Conservation (phyloP, 2,797 vertebrate species). For the Lateolabrax maculatus region DNA sequence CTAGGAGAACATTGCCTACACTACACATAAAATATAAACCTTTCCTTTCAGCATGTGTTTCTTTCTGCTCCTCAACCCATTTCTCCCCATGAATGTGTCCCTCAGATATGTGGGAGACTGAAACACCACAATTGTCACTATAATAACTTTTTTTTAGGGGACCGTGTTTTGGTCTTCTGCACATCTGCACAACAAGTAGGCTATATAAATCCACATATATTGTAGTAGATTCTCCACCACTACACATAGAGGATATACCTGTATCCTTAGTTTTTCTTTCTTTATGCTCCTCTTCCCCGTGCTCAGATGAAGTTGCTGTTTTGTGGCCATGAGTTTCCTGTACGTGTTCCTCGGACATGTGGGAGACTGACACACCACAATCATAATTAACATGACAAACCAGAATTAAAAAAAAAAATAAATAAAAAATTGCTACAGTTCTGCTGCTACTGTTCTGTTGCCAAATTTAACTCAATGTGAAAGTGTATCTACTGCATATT, state of each 20-base stretch:
- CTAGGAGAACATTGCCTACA: neutral
- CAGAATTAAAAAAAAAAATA: too few relatives aligned
- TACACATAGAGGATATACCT: slow-evolving; percentile 43
- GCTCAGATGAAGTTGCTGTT: slow-evolving; percentile 25
- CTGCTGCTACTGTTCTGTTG: too few relatives aligned
- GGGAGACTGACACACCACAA: slow-evolving; percentile 39
- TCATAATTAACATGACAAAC: neutral
- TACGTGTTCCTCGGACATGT: slow-evolving; percentile 6
- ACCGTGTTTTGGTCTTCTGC: neutral
- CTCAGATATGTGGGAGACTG: slow-evolving; percentile 33
- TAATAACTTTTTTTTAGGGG: neutral
- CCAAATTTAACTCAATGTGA: neutral
- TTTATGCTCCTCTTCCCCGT: slow-evolving; percentile 14
- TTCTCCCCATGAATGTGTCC: slow-evolving; percentile 13
- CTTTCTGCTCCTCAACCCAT: slow-evolving; percentile 19
- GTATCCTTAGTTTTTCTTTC: slow-evolving; percentile 3
- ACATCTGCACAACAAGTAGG: neutral
- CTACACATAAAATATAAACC: slow-evolving; percentile 31
- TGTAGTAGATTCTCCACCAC: neutral
- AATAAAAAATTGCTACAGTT: too few relatives aligned
- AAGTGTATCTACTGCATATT: neutral
- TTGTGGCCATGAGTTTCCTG: slow-evolving; percentile 20
- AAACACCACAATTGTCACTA: neutral
- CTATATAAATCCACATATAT: neutral
- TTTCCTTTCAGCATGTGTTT: neutral